phyloP scores from a whole-genome alignment of 2,888 invertebrate species.

The Phoronis australis region DNA sequence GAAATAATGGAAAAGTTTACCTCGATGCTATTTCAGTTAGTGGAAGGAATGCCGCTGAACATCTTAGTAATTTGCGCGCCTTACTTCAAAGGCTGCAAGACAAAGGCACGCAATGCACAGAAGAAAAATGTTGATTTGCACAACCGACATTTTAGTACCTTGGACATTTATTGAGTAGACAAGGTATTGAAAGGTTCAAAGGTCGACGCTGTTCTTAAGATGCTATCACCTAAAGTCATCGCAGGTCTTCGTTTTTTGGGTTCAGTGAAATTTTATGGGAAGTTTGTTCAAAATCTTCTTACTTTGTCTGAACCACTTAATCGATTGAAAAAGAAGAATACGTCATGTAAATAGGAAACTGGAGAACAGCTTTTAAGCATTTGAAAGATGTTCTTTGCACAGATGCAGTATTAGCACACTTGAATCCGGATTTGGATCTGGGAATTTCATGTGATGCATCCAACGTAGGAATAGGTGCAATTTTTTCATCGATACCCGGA shows the following conservation, averaged over 20 bases:
- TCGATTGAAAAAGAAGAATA: slow-evolving; percentile 7
- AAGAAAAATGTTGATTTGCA: slow-evolving; percentile 6
- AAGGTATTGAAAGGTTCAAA: too few species aligned
- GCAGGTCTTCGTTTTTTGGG: too few species aligned
- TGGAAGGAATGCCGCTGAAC: too few species aligned
- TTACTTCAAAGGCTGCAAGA: too few species aligned
- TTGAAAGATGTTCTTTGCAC: slow-evolving; percentile 3
- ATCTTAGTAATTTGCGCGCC: too few species aligned
- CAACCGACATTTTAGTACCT: slow-evolving; percentile 4
- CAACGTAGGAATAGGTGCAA: slow-evolving; percentile 13
- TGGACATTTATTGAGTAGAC: too few species aligned
- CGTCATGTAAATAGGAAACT: slow-evolving; percentile 4
- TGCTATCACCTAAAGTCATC: too few species aligned
- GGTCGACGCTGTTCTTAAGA: too few species aligned
- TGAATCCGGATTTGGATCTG: slow-evolving; percentile 7
- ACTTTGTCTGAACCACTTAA: slow-evolving; percentile 11
- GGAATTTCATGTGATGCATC: slow-evolving; percentile 16
- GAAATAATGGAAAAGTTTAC: too few species aligned
- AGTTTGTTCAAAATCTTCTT: slow-evolving; percentile 9
- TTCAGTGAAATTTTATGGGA: slow-evolving; percentile 11
- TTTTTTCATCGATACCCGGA: slow-evolving; percentile 13
- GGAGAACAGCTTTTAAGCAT: slow-evolving; percentile 4
- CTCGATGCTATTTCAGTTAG: too few species aligned
- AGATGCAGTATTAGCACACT: slow-evolving; percentile 10
- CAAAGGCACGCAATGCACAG: slow-evolving; percentile 1